Evolutionary conservation across 1,140 invertebrate species (phyloP).

Genomic region (Drosophila mayri): DNA sequence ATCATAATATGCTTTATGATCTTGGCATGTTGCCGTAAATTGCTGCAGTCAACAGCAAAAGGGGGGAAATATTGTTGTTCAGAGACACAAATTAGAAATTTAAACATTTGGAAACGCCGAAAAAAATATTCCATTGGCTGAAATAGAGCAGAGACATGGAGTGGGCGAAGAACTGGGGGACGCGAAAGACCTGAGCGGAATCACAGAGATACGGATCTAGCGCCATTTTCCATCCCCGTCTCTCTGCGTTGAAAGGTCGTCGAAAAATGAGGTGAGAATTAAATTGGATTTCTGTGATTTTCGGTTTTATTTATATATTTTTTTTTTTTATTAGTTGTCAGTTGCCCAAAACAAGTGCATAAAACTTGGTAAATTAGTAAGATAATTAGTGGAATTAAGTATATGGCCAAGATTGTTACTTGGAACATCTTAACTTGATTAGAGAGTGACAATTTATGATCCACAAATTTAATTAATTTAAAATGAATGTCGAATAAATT

Average conservation of each 20-base stretch:
- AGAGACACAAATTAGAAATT: slow-evolving; percentile 71
- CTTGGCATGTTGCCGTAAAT: slow-evolving; percentile 81
- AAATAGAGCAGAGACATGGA: slow-evolving; percentile 35
- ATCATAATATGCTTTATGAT: slow-evolving; percentile 80
- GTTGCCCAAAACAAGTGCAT: slow-evolving; percentile 43
- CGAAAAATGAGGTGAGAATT: slow-evolving; percentile 52
- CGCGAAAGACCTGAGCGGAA: slow-evolving; percentile 10
- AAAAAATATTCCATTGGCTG: slow-evolving; percentile 72
- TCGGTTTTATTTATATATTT: neutral
- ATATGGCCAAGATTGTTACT: slow-evolving; percentile 13
- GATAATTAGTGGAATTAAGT: slow-evolving; percentile 30
- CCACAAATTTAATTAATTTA: neutral
- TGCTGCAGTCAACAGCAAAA: slow-evolving; percentile 77
- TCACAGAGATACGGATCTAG: slow-evolving; percentile 17
- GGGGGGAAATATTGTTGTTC: slow-evolving; percentile 44
- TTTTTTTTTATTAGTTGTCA: slow-evolving; percentile 42
- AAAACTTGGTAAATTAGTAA: slow-evolving; percentile 38
- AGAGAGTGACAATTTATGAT: slow-evolving; percentile 13
- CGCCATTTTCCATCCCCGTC: slow-evolving; percentile 31
- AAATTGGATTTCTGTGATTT: slow-evolving; percentile 36
- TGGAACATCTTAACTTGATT: slow-evolving; percentile 18
- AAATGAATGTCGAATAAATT: neutral
- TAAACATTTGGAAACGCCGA: slow-evolving; percentile 58
- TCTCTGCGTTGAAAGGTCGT: slow-evolving; percentile 14
- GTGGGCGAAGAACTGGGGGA: slow-evolving; percentile 19